A percentile compares a stretch with the other conserved stretches of the same genome.
phyloP scores from a whole-genome alignment of 2,888 invertebrate genomes.

The Salpingus planirostris region DNA sequence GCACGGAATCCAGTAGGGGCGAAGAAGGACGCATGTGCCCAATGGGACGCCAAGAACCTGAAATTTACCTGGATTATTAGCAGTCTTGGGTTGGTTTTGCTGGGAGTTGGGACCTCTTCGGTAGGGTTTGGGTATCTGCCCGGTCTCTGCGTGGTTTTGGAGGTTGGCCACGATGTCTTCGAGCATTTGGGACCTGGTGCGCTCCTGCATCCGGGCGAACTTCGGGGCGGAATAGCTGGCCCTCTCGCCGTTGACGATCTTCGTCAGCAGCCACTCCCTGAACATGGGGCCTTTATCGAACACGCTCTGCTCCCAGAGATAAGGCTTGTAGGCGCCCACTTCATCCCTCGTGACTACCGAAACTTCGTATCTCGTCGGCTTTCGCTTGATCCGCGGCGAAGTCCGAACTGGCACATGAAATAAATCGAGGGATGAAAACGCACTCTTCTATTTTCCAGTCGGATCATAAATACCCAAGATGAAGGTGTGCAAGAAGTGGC shows the following conservation, averaged over 20 bases:
- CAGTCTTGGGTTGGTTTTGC: neutral
- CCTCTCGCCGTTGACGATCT: slow-evolving; percentile 88
- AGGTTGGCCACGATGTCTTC: slow-evolving; percentile 90
- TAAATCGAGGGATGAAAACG: neutral
- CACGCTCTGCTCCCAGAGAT: slow-evolving; percentile 90
- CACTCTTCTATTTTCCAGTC: no score
- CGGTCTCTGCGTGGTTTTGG: slow-evolving; percentile 90
- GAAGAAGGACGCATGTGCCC: slow-evolving; percentile 92
- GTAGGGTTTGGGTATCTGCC: slow-evolving; percentile 92
- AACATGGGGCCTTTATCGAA: slow-evolving; percentile 94
- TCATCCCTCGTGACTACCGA: slow-evolving; percentile 90
- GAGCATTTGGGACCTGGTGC: slow-evolving; percentile 87
- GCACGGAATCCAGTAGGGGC: slow-evolving; percentile 81
- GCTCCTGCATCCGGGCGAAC: slow-evolving; percentile 90
- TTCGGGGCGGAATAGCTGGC: slow-evolving; percentile 92
- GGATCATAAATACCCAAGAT: slow-evolving; percentile 74
- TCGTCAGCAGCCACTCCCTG: slow-evolving; percentile 87
- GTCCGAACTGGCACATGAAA: slow-evolving; percentile 58
- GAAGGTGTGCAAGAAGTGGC: slow-evolving; percentile 90
- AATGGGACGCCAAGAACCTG: slow-evolving; percentile 88
- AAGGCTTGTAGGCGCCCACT: slow-evolving; percentile 92
- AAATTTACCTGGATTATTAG: slow-evolving; percentile 4
- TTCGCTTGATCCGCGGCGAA: slow-evolving; percentile 76
- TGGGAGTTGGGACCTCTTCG: slow-evolving; percentile 52
- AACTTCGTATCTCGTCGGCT: slow-evolving; percentile 82